Conservation (phyloP, 2,113 vertebrate species). For the Sylvia atricapilla region DNA sequence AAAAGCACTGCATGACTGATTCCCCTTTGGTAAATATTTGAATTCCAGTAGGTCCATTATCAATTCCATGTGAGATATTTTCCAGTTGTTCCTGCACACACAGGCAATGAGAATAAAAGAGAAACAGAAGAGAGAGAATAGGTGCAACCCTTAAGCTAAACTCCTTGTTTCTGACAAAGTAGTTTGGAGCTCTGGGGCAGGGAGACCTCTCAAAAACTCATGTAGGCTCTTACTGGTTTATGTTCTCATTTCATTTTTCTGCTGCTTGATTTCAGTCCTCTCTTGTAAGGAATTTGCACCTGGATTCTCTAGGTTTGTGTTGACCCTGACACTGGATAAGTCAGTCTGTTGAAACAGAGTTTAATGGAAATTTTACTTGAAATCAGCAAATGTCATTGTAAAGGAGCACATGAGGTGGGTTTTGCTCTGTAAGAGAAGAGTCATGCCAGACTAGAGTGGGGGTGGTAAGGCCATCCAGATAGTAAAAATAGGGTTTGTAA, state of each 20-base stretch:
- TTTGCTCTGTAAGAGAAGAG: not conserved
- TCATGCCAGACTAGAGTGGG: not conserved
- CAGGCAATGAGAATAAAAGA: not conserved
- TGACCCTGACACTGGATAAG: not conserved
- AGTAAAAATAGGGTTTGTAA: not conserved
- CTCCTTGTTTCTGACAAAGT: not conserved
- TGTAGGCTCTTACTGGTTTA: not conserved
- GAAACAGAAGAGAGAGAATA: not conserved
- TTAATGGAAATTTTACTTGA: not conserved
- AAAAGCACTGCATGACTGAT: not conserved
- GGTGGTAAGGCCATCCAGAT: not conserved
- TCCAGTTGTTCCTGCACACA: not conserved
- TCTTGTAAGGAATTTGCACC: not conserved
- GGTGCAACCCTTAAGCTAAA: not conserved
- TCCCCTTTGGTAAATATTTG: not conserved
- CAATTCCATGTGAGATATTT: conserved; percentile 26
- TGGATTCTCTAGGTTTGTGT: not conserved
- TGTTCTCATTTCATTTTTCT: not conserved
- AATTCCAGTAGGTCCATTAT: not conserved
- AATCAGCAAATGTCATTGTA: not conserved
- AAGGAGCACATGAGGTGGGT: not conserved
- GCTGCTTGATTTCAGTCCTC: not conserved
- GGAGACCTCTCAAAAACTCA: not conserved
- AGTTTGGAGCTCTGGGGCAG: not conserved
- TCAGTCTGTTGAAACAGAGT: not conserved